Evolutionary conservation across 2,797 vertebrate genomes (phyloP), one percentile per base, ranked within the genome.

Genomic region (Luscinia luscinia): DNA sequence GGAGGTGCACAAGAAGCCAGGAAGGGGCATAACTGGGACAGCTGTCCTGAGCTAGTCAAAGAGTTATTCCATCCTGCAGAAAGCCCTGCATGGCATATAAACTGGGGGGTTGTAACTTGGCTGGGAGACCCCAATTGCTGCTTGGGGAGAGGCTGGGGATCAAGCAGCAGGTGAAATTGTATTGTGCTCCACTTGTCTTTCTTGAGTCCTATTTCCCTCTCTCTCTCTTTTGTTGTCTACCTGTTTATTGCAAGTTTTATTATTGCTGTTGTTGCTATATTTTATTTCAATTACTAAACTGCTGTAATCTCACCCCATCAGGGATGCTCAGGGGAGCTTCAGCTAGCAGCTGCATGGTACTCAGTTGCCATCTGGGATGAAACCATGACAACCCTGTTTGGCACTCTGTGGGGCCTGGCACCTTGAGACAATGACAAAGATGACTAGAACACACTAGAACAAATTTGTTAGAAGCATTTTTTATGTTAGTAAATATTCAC

Each of bases 281-380:
- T 81, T 43, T 49, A 49, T 81, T 69, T 61, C 55, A 51, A 3
- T 24, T 51, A 21, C 26, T 43, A 51, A 59, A 30, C 11, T 36
- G 46, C 26, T 21, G 32, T 69, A 41, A 59, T 51, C 16, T 59
- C 45, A 51, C 21, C 12, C 26, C 8, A 69, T 36, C 55, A 51
- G 32, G 45, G 68, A 43, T 26, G 45, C 20, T 49, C 54, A 32
- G 26, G 12, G 36, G 10, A 59, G 45, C 5, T 59, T 28, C 45
- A 23, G 15, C 16, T 30, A 59, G 24, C 24, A 69, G 36, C 15
- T 69, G 24, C 20, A 13, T 41, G 8, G 24, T 30, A 34, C 32
- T 34, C 20, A 6, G 5, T 26, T 69, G 38, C 13, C 2, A 0
- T 43, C 16, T 20, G 1, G 55, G 13, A 36, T 69, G 28, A 43